Evolutionary conservation across 2,888 invertebrate species (phyloP), one percentile per base, ranked within the genome.

Genomic region (Watsonalla binaria): DNA sequence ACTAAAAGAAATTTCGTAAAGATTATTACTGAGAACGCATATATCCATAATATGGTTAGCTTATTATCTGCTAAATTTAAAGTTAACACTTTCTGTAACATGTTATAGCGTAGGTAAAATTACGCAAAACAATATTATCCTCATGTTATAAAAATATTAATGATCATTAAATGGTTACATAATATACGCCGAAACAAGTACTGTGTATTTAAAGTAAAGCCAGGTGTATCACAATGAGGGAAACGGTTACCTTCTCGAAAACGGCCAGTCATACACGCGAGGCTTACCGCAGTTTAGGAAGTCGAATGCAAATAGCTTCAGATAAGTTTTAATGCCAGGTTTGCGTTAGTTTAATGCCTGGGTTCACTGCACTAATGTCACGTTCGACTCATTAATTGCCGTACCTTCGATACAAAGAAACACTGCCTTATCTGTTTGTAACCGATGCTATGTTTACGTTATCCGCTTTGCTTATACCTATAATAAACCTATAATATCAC

Each of bases 281-380:
- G 68, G 57, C 65, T 61, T 72, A 73, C 49, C 49, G 35, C 74
- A 76, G 76, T 82, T 85, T 87, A 86, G 89, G 90, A 89, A 90
- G 88, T 89, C 65, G 79, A 87, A 88, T 86, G 85, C 85, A 88
- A 87, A 86, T 86, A 82, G 80, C 86, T 80, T 76, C 80, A 87
- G 89, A 90, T 89, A 90, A 89, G 84, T 88, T 87, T 88, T 90
- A 90, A 90, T 90, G 84, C 80, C 72, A 68, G 83, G 80, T 78
- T 80, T 65, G 79, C 68, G 78, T 69, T 72, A 72, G 76, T 80
- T 76, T 86, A 90, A 90, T 90, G 84, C 74, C 70, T 71, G 78
- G 84, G 86, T 88, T 83, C 83, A 81, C 74, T 80, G 75, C 73
- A 78, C 87, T 90, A 87, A 90, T 87, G 89, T 89, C 90, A 90